phyloP scores from a whole-genome alignment of 2,113 vertebrate species.

The Nerophis ophidion region DNA sequence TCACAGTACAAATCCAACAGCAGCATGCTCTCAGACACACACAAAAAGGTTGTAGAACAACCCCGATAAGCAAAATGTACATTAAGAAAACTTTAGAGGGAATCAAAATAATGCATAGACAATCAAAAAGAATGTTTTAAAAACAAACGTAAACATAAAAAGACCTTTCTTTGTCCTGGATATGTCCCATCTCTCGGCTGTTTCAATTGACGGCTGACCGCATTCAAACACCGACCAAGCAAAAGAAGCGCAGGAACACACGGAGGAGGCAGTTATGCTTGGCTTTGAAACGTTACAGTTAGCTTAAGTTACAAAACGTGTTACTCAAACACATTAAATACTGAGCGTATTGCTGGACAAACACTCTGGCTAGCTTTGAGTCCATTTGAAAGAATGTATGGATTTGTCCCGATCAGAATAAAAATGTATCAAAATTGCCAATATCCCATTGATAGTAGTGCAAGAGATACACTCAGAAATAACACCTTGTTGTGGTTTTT shows the following conservation, averaged over 20 bases:
- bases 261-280: slow-evolving; percentile 59
- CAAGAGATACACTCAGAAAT: slow-evolving; percentile 49
- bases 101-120: slow-evolving; percentile 67
- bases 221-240: slow-evolving; percentile 47
- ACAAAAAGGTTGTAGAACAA: slow-evolving; percentile 44
- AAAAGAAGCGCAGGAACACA: slow-evolving; percentile 29
- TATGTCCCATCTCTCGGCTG: slow-evolving; percentile 44
- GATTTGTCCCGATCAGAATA: slow-evolving; percentile 19
- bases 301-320: slow-evolving; percentile 64
- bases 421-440: slow-evolving; percentile 54
- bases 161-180: slow-evolving; percentile 45
- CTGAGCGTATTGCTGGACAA: slow-evolving; percentile 58
- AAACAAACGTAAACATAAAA: slow-evolving; percentile 65
- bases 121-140: slow-evolving; percentile 55
- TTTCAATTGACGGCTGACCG: slow-evolving; percentile 51
- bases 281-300: slow-evolving; percentile 58
- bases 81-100: slow-evolving; percentile 60
- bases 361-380: slow-evolving; percentile 36
- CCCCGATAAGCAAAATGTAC: slow-evolving; percentile 52
- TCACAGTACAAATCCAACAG: slow-evolving; percentile 66
- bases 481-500: slow-evolving; percentile 36
- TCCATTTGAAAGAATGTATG: slow-evolving; percentile 35
- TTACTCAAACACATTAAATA: slow-evolving; percentile 70
- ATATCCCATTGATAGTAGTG: slow-evolving; percentile 58
- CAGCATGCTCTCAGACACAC: slow-evolving; percentile 51